phyloP scores from a whole-genome alignment of 2,113 vertebrate genomes.

The Macrotus californicus region DNA sequence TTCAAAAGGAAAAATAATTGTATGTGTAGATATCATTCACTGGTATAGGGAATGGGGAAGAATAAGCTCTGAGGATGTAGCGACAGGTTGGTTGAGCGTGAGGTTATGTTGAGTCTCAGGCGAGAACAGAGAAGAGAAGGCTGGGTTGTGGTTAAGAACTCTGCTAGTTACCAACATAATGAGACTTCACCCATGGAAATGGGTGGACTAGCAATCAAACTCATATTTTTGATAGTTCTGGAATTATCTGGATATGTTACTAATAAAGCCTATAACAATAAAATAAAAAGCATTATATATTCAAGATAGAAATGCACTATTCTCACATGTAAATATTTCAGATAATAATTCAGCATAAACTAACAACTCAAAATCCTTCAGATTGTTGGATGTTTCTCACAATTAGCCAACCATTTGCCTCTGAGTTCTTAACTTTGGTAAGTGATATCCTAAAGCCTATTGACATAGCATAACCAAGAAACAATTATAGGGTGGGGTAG shows the following conservation, averaged over 20 bases:
- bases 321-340: background rate
- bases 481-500: fast-evolving
- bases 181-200: background rate
- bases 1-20: background rate
- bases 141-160: background rate
- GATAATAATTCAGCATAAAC: background rate
- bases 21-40: background rate
- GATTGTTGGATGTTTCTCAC: background rate
- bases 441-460: background rate
- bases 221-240: background rate
- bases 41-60: background rate
- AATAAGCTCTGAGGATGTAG: background rate
- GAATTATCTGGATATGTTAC: background rate
- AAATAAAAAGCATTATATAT: background rate
- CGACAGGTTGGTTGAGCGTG: background rate
- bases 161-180: background rate
- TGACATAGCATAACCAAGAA: background rate
- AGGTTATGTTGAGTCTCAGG: background rate
- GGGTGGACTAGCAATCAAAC: background rate
- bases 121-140: background rate
- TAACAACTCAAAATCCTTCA: background rate
- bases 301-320: background rate
- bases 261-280: background rate
- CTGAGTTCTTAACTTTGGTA: background rate
- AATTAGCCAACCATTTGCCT: background rate